Evolutionary conservation across 2,113 vertebrate species (phyloP).

Genomic region (Nannospalax galili): DNA sequence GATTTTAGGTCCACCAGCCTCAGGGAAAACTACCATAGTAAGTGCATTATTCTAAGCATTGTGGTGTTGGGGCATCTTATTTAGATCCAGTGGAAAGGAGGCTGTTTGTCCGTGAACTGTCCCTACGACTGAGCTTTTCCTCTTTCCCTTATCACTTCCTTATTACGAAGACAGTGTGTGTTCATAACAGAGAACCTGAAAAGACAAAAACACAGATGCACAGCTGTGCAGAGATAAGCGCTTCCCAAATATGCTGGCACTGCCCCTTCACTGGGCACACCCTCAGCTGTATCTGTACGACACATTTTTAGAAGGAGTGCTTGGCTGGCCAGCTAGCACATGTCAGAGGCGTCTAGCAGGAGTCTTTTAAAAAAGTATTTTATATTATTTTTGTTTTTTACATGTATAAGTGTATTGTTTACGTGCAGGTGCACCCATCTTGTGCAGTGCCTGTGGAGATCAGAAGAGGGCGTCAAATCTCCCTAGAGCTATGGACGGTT

Average conservation of each 20-base stretch:
- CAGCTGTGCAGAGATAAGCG: rapidly evolving
- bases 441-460: too few species aligned
- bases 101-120: rapidly evolving
- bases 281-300: rapidly evolving
- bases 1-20: constrained; percentile 92
- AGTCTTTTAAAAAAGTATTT: too few species aligned
- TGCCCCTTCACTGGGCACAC: rapidly evolving
- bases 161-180: background rate
- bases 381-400: too few species aligned
- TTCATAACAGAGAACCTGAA: background rate
- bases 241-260: rapidly evolving
- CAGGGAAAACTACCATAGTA: constrained; percentile 91
- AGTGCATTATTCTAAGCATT: constrained; percentile 73
- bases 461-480: too few species aligned
- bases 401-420: too few species aligned
- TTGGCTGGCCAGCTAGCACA: background rate
- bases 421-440: too few species aligned
- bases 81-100: background rate
- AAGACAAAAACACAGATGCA: background rate
- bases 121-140: background rate
- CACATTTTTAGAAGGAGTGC: background rate
- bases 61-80: background rate
- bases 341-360: background rate
- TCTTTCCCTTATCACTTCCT: background rate
- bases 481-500: too few species aligned